Percentiles rank a stretch among this genome's conserved stretches.
These are phyloP conservation scores for Rallus limicola DNA, from an alignment of 2,113 vertebrate genomes.

Conservation along the genomic window DNA sequence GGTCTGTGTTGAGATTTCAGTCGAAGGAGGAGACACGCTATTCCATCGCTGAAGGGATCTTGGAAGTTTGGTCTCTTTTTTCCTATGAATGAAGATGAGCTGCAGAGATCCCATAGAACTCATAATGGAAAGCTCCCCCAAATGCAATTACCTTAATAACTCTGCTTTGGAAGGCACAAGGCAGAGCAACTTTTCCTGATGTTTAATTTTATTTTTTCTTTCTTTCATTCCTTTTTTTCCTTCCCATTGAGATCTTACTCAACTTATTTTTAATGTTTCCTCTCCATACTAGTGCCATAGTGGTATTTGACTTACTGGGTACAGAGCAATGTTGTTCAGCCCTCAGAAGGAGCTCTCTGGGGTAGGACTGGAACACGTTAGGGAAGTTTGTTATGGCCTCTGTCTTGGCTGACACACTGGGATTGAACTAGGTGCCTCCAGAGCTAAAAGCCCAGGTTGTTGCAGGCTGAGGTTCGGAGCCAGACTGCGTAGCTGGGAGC, in stretches of 20 bases:
- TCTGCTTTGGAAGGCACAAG: background rate
- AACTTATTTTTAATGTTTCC: background rate
- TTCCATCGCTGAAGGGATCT: background rate
- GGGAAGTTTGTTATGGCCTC: conserved; percentile 55
- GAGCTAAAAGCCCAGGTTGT: conserved; percentile 62
- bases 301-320: background rate
- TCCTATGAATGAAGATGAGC: background rate
- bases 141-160: background rate
- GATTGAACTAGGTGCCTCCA: conserved; percentile 1
- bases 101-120: background rate
- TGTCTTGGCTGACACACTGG: conserved; percentile 21
- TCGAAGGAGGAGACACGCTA: background rate
- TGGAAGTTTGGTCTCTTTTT: background rate
- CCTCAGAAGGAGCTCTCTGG: conserved; percentile 18
- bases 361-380: conserved; percentile 3
- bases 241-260: background rate
- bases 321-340: conserved; percentile 23
- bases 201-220: background rate
- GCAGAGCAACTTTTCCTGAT: background rate
- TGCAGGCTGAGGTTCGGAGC: conserved; percentile 31
- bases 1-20: background rate
- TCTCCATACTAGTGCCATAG: background rate
- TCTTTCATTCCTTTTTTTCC: background rate
- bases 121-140: background rate
- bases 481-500: background rate